A percentile compares a stretch with the other conserved stretches of the same genome.
phyloP scores from a whole-genome alignment of 1,140 invertebrate genomes.

The Heterodera schachtii region DNA sequence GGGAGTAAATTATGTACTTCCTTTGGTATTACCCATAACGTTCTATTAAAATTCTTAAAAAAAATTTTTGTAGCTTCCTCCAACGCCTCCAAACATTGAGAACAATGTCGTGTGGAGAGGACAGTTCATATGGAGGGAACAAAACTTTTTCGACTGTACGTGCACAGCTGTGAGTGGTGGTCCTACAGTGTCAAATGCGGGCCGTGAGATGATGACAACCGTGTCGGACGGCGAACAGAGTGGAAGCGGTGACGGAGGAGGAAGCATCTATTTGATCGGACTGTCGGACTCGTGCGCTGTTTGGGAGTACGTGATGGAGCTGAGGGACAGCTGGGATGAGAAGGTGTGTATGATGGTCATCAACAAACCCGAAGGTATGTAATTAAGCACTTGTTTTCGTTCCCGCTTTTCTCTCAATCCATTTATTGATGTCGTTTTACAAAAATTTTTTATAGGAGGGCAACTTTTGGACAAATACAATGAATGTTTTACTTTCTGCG shows the following conservation, averaged over 20 bases:
- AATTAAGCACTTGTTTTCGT: not conserved
- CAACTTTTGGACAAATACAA: not conserved
- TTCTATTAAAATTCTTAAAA: not conserved
- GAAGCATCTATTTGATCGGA: slow-evolving; percentile 4
- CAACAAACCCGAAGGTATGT: slow-evolving; percentile 12
- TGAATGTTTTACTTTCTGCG: not conserved
- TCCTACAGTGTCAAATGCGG: not conserved
- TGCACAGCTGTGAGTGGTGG: slow-evolving; percentile 3
- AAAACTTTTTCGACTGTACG: slow-evolving; percentile 2
- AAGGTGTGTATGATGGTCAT: slow-evolving; percentile 13
- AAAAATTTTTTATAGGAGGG: not conserved
- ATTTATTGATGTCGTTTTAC: not conserved
- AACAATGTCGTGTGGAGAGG: not conserved
- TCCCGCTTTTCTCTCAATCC: not conserved
- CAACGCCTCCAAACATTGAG: no score
- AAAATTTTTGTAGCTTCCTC: no score
- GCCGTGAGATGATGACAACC: not conserved
- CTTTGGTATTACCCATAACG: no score
- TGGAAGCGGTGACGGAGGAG: no score
- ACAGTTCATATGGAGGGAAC: slow-evolving; percentile 4
- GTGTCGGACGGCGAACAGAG: no score
- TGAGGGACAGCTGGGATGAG: slow-evolving; percentile 21
- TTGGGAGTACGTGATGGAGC: slow-evolving; percentile 6
- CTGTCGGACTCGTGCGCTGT: slow-evolving; percentile 11
- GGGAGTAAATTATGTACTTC: no score